Evolutionary conservation across 2,113 vertebrate species (phyloP), one percentile per base, ranked within the genome.

Genomic region (Trichomycterus rosablanca): DNA sequence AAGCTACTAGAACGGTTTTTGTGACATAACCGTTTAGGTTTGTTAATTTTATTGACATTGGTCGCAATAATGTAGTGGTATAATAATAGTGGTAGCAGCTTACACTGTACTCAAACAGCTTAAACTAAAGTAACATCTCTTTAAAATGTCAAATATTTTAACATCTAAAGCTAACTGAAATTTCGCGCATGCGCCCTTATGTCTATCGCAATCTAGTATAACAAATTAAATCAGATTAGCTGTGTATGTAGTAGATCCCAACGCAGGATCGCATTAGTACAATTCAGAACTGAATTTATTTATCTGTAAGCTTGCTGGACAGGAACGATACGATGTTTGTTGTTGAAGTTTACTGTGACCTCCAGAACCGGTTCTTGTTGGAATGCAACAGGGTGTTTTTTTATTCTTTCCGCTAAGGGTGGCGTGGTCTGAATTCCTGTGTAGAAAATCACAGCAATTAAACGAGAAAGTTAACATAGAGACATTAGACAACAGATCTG

Each of bases 331-430:
- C 15, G n/a, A 22, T 57, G 52, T 67, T 63, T 32, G 43, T 32
- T 37, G 53, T 58, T 48, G 34, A 67, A 63, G 53, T 46, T 39
- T 39, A 24, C 20, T 49, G 8, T 43, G 34, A 43, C 16, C 34
- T 62, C 48, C 15, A 65, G 11, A 65, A 19, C 62, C 54, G 37
- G 59, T 53, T 44, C 15, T 45, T 66, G 42, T 19, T 37, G 45
- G 51, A 66, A 61, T 45, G 60, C 19, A 35, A 22, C 43, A 16
- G 61, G 14, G 16, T 40, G 5, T 10, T 23, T n/a, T 32, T 7
- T 1, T 11, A 15, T 12, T 48, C 40, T 1, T 1, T 4, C 11
- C 5, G 3, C n/a, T 18, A 14, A 48, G 7, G 32, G 43, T 19
- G 26, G n/a, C 6, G 37, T 22, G 60, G 37, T 30, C 6, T 37